Evolutionary conservation across 2,888 invertebrate species (phyloP).

Genomic region (Eristalinus sepulchralis): DNA sequence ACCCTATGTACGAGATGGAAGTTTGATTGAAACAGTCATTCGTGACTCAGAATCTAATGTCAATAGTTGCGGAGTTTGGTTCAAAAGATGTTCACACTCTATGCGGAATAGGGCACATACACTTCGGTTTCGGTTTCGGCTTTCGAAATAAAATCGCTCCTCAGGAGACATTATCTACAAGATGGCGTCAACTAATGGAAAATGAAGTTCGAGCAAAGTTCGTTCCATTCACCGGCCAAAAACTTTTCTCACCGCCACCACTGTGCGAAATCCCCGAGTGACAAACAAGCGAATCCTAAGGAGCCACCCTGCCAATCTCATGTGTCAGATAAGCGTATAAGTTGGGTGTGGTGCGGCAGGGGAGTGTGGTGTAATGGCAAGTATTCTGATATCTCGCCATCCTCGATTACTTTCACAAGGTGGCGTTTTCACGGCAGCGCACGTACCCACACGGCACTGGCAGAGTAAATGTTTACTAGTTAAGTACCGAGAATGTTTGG

Average conservation of each 20-base stretch:
- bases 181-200: too few species aligned
- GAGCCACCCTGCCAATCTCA: background rate
- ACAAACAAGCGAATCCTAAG: background rate
- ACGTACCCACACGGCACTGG: background rate
- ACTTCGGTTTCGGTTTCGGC: too few species aligned
- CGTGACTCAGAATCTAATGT: too few species aligned
- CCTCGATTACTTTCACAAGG: constrained; percentile 11
- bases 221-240: too few species aligned
- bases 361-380: background rate
- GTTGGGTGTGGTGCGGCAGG: background rate
- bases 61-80: too few species aligned
- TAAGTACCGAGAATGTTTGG: constrained; percentile 37
- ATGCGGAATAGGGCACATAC: too few species aligned
- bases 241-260: background rate
- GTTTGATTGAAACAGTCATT: too few species aligned
- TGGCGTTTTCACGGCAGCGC: background rate
- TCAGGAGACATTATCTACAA: too few species aligned
- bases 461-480: constrained; percentile 34
- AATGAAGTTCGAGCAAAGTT: too few species aligned
- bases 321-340: background rate
- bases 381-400: background rate
- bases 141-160: too few species aligned
- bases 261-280: background rate
- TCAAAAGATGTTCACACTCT: too few species aligned
- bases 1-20: too few species aligned